phyloP scores from a whole-genome alignment of 2,113 vertebrate species.

The Hemibagrus wyckioides region DNA sequence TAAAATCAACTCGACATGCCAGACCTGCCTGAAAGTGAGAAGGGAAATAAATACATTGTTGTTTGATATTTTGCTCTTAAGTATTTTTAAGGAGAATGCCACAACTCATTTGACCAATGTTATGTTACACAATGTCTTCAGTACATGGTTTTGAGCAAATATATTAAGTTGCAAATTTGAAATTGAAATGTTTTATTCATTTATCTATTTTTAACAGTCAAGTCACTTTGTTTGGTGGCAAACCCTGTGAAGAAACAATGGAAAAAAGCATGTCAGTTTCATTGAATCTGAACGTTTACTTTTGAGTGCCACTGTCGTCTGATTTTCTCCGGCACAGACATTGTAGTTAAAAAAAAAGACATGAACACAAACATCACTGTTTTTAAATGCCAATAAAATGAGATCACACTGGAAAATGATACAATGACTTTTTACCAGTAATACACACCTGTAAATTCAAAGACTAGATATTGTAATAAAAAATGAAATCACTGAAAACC shows the following conservation, averaged over 20 bases:
- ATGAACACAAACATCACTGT: background rate
- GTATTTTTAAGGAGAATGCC: background rate
- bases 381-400: constrained; percentile 10
- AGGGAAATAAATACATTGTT: constrained; percentile 56
- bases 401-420: background rate
- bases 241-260: background rate
- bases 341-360: background rate
- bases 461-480: background rate
- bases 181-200: background rate
- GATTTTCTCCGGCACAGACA: background rate
- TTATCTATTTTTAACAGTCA: background rate
- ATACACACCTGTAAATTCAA: background rate
- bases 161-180: background rate
- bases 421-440: background rate
- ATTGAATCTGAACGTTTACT: constrained; percentile 16
- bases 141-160: background rate
- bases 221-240: background rate
- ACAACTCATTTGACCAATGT: background rate
- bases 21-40: constrained; percentile 61
- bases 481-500: background rate
- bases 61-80: background rate
- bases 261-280: background rate
- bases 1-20: constrained; percentile 47
- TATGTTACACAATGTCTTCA: background rate
- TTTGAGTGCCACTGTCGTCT: constrained; percentile 36